Conservation (phyloP, 2,797 vertebrate species). For the Silurus lanzhouensis region DNA sequence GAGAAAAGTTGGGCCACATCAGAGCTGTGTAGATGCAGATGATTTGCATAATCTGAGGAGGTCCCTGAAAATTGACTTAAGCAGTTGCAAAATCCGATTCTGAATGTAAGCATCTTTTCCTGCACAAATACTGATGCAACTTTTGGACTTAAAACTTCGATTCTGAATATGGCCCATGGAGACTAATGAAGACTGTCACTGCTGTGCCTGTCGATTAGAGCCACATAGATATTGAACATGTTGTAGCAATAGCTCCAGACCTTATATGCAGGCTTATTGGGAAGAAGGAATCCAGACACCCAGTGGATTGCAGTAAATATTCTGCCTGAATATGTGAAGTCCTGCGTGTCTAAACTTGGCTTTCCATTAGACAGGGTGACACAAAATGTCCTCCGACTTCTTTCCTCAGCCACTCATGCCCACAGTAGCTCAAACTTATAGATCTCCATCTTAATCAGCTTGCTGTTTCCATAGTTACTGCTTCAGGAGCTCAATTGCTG, state of each 20-base stretch:
- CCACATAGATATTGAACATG: not conserved
- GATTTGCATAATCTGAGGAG: not conserved
- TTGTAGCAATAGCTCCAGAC: not conserved
- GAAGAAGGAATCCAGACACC: not conserved
- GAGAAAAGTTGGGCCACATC: not conserved
- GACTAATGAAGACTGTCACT: not conserved
- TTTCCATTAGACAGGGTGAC: constrained; percentile 29
- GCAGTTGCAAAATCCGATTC: not conserved
- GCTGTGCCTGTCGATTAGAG: not conserved
- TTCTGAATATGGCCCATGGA: not conserved
- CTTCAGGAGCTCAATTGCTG: constrained; percentile 20
- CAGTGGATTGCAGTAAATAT: not conserved
- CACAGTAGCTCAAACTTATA: constrained; percentile 24
- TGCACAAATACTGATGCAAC: not conserved
- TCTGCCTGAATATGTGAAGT: constrained; percentile 22
- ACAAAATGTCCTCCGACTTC: constrained; percentile 38
- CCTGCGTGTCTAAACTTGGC: constrained; percentile 26
- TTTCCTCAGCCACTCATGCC: constrained; percentile 3
- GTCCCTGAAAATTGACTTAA: not conserved
- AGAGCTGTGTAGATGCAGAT: not conserved
- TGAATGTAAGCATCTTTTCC: not conserved
- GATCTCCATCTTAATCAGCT: constrained; percentile 50
- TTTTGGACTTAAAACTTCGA: not conserved
- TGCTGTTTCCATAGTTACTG: constrained; percentile 42
- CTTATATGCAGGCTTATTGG: not conserved